phyloP scores from a whole-genome alignment of 2,113 vertebrate species.

The Chaenogobius annularis region DNA sequence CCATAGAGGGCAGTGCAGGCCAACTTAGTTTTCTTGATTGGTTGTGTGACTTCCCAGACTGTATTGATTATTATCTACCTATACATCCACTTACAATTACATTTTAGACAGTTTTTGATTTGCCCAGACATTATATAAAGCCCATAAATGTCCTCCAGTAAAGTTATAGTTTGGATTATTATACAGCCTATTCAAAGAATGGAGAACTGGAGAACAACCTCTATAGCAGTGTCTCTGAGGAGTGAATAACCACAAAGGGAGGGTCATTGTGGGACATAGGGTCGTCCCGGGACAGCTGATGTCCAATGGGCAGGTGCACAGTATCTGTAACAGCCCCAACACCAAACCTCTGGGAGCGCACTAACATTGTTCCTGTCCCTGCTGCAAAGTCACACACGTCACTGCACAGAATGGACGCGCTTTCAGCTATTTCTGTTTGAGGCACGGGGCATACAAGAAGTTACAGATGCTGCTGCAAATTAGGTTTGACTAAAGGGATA shows the following conservation, averaged over 20 bases:
- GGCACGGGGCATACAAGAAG: neutral
- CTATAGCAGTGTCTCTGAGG: slow-evolving; percentile 21
- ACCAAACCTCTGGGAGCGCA: slow-evolving; percentile 42
- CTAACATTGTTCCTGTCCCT: slow-evolving; percentile 48
- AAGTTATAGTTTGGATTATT: slow-evolving; percentile 3
- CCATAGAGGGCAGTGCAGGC: slow-evolving; percentile 61
- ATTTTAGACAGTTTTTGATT: slow-evolving; percentile 18
- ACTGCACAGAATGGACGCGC: slow-evolving; percentile 10
- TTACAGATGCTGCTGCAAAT: neutral
- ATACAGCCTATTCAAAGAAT: slow-evolving; percentile 23
- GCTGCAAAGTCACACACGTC: slow-evolving; percentile 63
- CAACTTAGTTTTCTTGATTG: slow-evolving; percentile 13
- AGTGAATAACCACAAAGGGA: slow-evolving; percentile 11
- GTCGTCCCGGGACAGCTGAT: slow-evolving; percentile 38
- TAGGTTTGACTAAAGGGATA: neutral
- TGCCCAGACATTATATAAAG: neutral
- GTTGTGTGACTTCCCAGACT: slow-evolving; percentile 2
- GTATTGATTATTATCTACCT: neutral
- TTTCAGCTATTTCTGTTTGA: slow-evolving; percentile 19
- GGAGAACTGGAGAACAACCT: neutral
- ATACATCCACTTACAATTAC: slow-evolving; percentile 5
- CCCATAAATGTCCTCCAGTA: neutral
- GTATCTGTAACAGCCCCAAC: slow-evolving; percentile 30
- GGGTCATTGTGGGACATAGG: slow-evolving; percentile 20
- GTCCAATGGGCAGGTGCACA: slow-evolving; percentile 41